Evolutionary conservation across 2,797 vertebrate genomes (phyloP), one percentile per base, ranked within the genome.

Genomic region (Coluber constrictor): DNA sequence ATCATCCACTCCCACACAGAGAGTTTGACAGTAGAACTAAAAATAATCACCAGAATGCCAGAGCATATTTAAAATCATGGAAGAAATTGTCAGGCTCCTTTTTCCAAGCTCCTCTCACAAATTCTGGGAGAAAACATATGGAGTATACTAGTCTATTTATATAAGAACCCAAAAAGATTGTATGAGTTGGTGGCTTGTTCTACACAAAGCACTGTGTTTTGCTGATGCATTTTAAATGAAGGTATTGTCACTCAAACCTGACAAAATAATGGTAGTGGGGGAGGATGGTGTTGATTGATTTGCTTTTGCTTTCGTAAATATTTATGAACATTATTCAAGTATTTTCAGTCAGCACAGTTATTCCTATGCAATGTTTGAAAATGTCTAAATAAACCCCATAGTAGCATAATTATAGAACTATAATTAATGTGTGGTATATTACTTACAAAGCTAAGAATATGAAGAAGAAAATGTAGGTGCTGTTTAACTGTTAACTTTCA

Each of bases 1-100:
- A 43, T 55, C 89, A 88, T 88, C 57, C 29, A 83, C 66, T 70
- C 86, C 79, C 90, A 91, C 57, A 70, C n/a, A 61, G 66, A 89
- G 86, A 63, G 25, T 90, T 90, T 25, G 79, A 91, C 87, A 18
- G 37, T 47, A 56, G 59, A 66, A 74, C 63, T 89, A 89, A 93
- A 89, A 93, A 93, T 89, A 93, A 91, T 63, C 86, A 61, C 18
- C n/a, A 55, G 66, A 89, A 79, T 55, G 56, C 56, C 25, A 61
- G 51, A 92, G 60, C 66, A 70, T 16, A 90, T 56, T 83, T 86
- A 59, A 91, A 54, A 15, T 63, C 20, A 54, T 63, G 47, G n/a
- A 87, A 63, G 23, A 16, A 37, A 51, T 47, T 91, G 27, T 59
- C 51, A 56, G 5, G 7, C 20, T 74, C 57, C 54, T 87, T 90